These are phyloP conservation scores for Haliclystus octoradiatus DNA, from an alignment of 30 jellyfish, hydroid and myxozoan species.

Conservation along the genomic window DNA sequence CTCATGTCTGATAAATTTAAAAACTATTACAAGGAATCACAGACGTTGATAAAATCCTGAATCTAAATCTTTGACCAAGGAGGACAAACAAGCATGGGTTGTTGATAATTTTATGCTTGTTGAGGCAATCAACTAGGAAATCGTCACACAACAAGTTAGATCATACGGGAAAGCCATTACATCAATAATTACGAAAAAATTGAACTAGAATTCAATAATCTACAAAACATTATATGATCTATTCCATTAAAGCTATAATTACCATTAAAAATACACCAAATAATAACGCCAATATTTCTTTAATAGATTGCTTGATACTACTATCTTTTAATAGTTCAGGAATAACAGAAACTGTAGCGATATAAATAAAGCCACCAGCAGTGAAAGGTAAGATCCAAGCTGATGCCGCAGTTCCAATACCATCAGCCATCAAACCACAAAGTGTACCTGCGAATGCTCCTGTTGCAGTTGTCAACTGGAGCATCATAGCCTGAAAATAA, in stretches of 20 bases:
- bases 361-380: conserved; percentile 96
- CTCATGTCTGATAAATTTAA: too few species aligned
- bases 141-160: too few species aligned
- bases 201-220: too few species aligned
- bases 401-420: conserved; percentile 68
- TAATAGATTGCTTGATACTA: conserved; percentile 57
- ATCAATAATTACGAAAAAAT: too few species aligned
- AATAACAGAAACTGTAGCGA: conserved; percentile 84
- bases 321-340: conserved; percentile 85
- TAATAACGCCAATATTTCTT: conserved; percentile 55
- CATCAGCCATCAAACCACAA: conserved; percentile 78
- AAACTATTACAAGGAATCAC: too few species aligned
- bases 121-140: too few species aligned
- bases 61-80: too few species aligned
- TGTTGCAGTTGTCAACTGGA: conserved; percentile 81
- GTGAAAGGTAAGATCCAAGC: conserved; percentile 78
- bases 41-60: too few species aligned
- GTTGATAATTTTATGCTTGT: too few species aligned
- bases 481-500: conserved; percentile 73
- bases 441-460: conserved; percentile 95
- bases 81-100: too few species aligned
- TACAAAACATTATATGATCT: not conserved
- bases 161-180: too few species aligned
- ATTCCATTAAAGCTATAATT: conserved; percentile 64
- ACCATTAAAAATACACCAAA: conserved; percentile 83